Conservation (phyloP, 2,797 vertebrate genomes). For the Balearica regulorum region DNA sequence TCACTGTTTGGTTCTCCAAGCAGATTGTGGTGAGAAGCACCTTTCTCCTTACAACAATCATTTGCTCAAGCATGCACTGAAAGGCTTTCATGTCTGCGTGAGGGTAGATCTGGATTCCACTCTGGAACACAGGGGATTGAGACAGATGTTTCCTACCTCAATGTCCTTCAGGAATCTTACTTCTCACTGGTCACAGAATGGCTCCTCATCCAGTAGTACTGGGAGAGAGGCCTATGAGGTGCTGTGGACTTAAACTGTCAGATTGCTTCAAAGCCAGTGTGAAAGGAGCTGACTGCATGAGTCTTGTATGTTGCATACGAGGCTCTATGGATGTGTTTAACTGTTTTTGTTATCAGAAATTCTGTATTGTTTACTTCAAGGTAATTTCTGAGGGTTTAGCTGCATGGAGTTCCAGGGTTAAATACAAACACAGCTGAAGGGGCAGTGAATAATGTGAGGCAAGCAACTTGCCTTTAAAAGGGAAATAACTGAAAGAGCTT, state of each 20-base stretch:
- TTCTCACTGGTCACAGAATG: background rate
- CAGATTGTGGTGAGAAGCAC: background rate
- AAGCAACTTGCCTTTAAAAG: conserved; percentile 17
- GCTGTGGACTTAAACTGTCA: background rate
- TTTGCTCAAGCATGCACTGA: background rate
- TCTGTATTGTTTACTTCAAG: background rate
- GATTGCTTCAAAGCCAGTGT: background rate
- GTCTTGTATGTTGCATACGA: background rate
- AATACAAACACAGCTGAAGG: background rate
- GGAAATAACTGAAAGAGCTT: background rate
- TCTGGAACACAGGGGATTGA: background rate
- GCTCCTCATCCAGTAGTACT: background rate
- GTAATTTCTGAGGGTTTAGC: background rate
- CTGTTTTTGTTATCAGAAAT: background rate
- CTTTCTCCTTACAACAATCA: background rate
- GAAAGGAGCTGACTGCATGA: background rate
- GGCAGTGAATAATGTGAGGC: background rate
- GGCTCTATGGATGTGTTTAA: background rate
- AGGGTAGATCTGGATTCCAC: background rate
- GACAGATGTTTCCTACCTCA: background rate
- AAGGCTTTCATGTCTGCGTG: background rate
- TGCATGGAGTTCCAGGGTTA: background rate
- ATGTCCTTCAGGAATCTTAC: background rate
- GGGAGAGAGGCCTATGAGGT: background rate
- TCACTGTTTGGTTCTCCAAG: background rate